A percentile compares a stretch with the other conserved stretches of the same genome.
phyloP scores from a whole-genome alignment of 2,797 vertebrate genomes.

The Tauraco hartlaubi region DNA sequence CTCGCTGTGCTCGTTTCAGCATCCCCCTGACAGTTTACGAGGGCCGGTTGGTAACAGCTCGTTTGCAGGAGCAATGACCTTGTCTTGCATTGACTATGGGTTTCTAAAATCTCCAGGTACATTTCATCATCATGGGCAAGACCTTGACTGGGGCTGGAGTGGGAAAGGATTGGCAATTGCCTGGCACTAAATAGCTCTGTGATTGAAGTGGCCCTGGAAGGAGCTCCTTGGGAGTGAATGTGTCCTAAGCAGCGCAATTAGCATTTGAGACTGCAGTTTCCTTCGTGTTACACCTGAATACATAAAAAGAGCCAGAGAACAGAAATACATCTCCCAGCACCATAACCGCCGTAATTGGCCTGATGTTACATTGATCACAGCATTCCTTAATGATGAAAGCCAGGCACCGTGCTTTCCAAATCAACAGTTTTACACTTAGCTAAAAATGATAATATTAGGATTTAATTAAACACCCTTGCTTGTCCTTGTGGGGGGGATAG shows the following conservation, averaged over 20 bases:
- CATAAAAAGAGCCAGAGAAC: neutral
- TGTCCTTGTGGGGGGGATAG: neutral
- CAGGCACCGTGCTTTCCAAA: neutral
- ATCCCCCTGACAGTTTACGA: neutral
- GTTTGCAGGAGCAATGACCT: constrained; percentile 5
- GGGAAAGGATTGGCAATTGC: neutral
- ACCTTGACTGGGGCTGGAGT: neutral
- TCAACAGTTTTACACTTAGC: constrained; percentile 38
- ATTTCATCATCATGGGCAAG: neutral
- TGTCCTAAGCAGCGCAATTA: neutral
- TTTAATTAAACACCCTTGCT: constrained; percentile 33
- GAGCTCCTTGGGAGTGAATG: neutral
- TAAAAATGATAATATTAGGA: constrained; percentile 24
- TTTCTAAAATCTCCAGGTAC: constrained; percentile 15
- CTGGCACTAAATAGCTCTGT: neutral
- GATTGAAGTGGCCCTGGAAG: neutral
- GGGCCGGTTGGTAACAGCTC: neutral
- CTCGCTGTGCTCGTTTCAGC: neutral
- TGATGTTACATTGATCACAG: constrained; percentile 43
- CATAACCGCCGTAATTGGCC: neutral
- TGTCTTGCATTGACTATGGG: neutral
- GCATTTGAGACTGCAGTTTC: neutral
- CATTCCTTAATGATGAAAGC: neutral
- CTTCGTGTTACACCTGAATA: neutral
- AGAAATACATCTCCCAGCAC: neutral